Percentiles rank a stretch among this genome's conserved stretches.
Conservation (phyloP, 1,140 invertebrate species). For the Bradysia coprophila region DNA sequence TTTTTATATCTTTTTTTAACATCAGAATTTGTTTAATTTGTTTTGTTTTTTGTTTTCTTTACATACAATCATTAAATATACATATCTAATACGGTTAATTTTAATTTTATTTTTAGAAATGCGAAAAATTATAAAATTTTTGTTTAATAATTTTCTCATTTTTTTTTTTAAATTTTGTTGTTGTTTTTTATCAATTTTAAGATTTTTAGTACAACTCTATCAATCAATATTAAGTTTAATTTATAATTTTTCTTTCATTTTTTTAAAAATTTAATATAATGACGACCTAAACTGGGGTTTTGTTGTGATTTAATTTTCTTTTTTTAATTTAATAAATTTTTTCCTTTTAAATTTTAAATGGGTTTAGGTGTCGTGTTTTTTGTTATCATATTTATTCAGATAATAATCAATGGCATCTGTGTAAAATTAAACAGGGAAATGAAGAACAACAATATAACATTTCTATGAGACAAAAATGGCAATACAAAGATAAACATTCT, state of each 20-base stretch:
- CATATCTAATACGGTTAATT: background rate
- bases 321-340: background rate
- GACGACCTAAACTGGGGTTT: background rate
- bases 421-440: too few relatives aligned
- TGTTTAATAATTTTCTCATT: background rate
- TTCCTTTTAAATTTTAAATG: too few relatives aligned
- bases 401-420: too few relatives aligned
- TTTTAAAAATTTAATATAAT: background rate
- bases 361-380: too few relatives aligned
- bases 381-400: too few relatives aligned
- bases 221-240: too few relatives aligned
- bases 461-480: too few relatives aligned
- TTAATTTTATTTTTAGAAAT: background rate
- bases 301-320: background rate
- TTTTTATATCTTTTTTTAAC: background rate
- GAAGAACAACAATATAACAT: too few relatives aligned
- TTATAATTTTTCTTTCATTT: too few relatives aligned
- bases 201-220: too few relatives aligned
- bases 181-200: too few relatives aligned
- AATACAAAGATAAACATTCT: too few relatives aligned
- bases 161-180: background rate
- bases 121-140: background rate
- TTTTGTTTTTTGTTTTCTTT: background rate
- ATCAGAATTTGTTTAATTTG: background rate
- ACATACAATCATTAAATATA: background rate